Conservation (phyloP, 2,113 vertebrate species). For the Eublepharis macularius region DNA sequence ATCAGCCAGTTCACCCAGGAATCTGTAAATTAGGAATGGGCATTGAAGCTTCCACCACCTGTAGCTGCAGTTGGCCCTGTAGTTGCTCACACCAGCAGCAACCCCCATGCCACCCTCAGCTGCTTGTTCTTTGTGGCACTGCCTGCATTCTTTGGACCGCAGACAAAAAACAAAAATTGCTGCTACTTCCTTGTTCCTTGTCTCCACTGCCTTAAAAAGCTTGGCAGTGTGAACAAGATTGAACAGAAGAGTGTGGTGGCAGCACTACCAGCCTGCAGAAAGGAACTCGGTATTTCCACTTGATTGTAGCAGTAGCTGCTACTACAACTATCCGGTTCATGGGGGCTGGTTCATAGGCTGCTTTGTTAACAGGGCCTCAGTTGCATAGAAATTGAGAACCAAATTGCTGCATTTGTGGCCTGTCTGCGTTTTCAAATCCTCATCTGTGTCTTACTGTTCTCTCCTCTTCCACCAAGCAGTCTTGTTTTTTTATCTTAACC, state of each 20-base stretch:
- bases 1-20: neutral
- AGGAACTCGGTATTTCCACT: neutral
- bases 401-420: constrained; percentile 18
- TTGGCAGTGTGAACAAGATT: neutral
- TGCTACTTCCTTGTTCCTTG: neutral
- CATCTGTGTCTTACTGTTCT: constrained; percentile 36
- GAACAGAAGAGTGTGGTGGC: neutral
- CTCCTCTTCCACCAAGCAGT: constrained; percentile 25
- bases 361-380: neutral
- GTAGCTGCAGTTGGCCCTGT: neutral
- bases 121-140: neutral
- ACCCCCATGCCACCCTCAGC: neutral
- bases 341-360: neutral
- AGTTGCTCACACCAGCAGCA: neutral
- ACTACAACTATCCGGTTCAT: neutral
- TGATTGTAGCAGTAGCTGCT: neutral
- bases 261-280: neutral
- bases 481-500: constrained; percentile 16
- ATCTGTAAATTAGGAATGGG: neutral
- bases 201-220: neutral
- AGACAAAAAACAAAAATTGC: neutral
- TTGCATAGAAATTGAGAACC: neutral
- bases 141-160: neutral
- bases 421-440: constrained; percentile 48
- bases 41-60: neutral